phyloP scores from a whole-genome alignment of 2,113 vertebrate species.

The Lates calcarifer region DNA sequence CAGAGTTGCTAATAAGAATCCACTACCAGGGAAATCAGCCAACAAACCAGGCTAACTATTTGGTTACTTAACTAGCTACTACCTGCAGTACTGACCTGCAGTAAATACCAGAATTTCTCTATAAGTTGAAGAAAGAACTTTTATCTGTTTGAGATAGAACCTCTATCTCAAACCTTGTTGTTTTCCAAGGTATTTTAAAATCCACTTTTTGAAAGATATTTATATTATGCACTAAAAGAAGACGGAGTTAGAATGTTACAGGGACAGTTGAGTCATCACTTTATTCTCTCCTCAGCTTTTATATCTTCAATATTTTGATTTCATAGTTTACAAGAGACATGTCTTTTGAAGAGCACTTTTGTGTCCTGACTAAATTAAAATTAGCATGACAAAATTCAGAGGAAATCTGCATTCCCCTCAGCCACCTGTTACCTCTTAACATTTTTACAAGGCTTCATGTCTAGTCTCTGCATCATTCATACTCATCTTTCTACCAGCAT shows the following conservation, averaged over 20 bases:
- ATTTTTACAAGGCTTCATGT: not conserved
- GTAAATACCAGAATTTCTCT: not conserved
- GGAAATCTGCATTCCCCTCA: not conserved
- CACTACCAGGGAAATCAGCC: no score
- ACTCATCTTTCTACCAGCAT: not conserved
- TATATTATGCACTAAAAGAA: not conserved
- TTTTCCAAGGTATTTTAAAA: slow-evolving; percentile 5
- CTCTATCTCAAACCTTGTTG: no score
- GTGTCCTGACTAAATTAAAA: not conserved
- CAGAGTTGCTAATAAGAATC: no score
- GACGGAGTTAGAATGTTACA: not conserved
- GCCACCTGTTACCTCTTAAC: not conserved
- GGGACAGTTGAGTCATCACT: slow-evolving; percentile 20
- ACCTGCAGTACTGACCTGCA: not conserved
- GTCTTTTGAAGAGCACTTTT: slow-evolving; percentile 7
- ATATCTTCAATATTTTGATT: not conserved
- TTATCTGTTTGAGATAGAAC: no score
- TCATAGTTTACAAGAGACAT: slow-evolving; percentile 3
- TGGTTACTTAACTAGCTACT: not conserved
- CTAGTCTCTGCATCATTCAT: not conserved
- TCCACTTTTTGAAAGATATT: not conserved
- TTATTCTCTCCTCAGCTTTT: slow-evolving; percentile 1
- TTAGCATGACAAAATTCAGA: not conserved
- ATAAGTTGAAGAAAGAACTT: no score
- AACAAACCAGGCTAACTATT: no score